phyloP scores from a whole-genome alignment of 2,888 invertebrate genomes.

The Parascotia fuliginaria region DNA sequence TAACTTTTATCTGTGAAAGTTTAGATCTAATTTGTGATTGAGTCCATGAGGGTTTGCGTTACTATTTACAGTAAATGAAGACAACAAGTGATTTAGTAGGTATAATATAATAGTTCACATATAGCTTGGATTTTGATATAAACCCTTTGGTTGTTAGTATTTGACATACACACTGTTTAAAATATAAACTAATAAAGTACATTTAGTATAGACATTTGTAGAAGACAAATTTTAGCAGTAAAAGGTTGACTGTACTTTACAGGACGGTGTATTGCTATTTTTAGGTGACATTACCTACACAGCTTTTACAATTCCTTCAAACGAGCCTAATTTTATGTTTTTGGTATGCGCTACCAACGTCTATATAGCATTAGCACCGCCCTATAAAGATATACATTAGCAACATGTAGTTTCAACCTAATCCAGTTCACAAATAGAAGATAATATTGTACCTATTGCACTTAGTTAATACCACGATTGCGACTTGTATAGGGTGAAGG shows the following conservation, averaged over 20 bases:
- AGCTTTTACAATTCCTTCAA: too few species aligned
- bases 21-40: neutral
- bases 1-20: slow-evolving; percentile 14
- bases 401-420: neutral
- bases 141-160: slow-evolving; percentile 37
- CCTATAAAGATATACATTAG: neutral
- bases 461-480: slow-evolving; percentile 11
- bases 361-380: too few species aligned
- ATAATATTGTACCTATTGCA: slow-evolving; percentile 10
- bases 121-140: slow-evolving; percentile 31
- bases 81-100: neutral
- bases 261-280: too few species aligned
- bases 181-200: slow-evolving; percentile 1
- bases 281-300: too few species aligned
- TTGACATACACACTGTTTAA: slow-evolving; percentile 4
- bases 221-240: too few species aligned
- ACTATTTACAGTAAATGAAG: slow-evolving; percentile 3
- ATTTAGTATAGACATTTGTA: too few species aligned
- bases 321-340: too few species aligned
- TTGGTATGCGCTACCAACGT: neutral
- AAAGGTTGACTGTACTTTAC: too few species aligned
- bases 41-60: neutral
- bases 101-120: slow-evolving; percentile 3
- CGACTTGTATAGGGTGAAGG: neutral
- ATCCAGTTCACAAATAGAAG: slow-evolving; percentile 2